A percentile compares a stretch with the other conserved stretches of the same genome.
These are phyloP conservation scores for Ceyx margarethae DNA, from an alignment of 2,113 vertebrate genomes.

Conservation along the genomic window DNA sequence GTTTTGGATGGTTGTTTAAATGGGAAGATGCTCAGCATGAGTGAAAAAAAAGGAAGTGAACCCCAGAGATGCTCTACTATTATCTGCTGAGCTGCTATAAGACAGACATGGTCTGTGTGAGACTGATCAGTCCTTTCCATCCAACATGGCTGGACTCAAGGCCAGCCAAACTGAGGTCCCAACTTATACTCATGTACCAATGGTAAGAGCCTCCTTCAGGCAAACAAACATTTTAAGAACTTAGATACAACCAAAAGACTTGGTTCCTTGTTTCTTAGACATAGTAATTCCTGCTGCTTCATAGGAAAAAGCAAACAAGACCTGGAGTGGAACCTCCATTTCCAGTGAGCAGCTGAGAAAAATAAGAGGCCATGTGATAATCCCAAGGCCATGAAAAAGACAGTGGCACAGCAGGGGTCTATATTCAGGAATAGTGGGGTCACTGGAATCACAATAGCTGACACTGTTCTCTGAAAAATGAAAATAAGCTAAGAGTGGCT, in stretches of 20 bases:
- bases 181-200: not conserved
- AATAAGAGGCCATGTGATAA: not conserved
- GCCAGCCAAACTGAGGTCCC: not conserved
- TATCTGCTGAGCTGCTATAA: conserved; percentile 6
- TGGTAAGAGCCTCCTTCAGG: not conserved
- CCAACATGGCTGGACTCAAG: not conserved
- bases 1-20: conserved; percentile 49
- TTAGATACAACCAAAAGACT: not conserved
- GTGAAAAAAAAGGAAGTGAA: conserved; percentile 41
- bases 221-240: not conserved
- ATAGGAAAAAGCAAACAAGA: not conserved
- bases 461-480: not conserved
- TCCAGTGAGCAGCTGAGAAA: not conserved
- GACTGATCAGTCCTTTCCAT: not conserved
- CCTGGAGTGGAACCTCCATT: not conserved
- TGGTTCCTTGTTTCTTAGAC: not conserved
- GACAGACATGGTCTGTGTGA: conserved; percentile 8
- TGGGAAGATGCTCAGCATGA: conserved; percentile 30
- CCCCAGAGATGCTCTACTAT: not conserved
- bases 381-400: not conserved
- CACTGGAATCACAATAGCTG: not conserved
- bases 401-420: not conserved
- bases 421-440: not conserved
- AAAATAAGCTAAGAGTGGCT: not conserved
- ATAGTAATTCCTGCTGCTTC: not conserved